These are phyloP conservation scores for Helobdella robusta DNA, from an alignment of 2,888 invertebrate species.

Conservation along the genomic window DNA sequence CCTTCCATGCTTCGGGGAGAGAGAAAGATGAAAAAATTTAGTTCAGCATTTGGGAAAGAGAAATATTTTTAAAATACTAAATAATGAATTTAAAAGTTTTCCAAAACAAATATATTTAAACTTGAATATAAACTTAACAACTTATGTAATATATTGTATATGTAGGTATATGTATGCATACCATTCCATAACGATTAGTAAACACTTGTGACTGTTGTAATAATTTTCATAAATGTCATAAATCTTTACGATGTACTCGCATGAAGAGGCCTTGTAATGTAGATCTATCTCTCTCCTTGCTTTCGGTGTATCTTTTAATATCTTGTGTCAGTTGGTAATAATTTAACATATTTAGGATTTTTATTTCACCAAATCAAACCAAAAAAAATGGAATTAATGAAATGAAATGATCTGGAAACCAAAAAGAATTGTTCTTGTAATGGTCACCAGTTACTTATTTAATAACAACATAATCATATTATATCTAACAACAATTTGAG, in stretches of 20 bases:
- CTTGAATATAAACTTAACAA: neutral
- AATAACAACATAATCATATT: too few species aligned
- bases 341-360: too few species aligned
- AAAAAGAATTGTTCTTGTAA: too few species aligned
- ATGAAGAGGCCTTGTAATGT: slow-evolving; percentile 80
- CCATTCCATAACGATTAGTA: slow-evolving; percentile 99
- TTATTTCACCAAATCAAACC: too few species aligned
- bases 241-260: slow-evolving; percentile 82
- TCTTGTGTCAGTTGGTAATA: too few species aligned
- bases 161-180: slow-evolving; percentile 45
- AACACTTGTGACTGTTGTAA: slow-evolving; percentile 70
- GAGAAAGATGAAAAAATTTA: too few species aligned
- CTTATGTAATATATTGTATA: neutral
- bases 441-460: too few species aligned
- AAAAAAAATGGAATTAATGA: too few species aligned
- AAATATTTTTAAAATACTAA: too few species aligned
- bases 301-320: slow-evolving; percentile 80
- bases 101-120: neutral
- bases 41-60: too few species aligned
- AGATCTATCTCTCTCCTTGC: slow-evolving; percentile 88
- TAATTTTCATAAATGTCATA: slow-evolving; percentile 91
- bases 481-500: too few species aligned
- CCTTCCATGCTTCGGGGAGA: slow-evolving; percentile 84
- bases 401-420: too few species aligned
- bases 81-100: neutral